These are phyloP conservation scores for Chiroxiphia lanceolata DNA, from an alignment of 2,797 vertebrate species.

Conservation along the genomic window DNA sequence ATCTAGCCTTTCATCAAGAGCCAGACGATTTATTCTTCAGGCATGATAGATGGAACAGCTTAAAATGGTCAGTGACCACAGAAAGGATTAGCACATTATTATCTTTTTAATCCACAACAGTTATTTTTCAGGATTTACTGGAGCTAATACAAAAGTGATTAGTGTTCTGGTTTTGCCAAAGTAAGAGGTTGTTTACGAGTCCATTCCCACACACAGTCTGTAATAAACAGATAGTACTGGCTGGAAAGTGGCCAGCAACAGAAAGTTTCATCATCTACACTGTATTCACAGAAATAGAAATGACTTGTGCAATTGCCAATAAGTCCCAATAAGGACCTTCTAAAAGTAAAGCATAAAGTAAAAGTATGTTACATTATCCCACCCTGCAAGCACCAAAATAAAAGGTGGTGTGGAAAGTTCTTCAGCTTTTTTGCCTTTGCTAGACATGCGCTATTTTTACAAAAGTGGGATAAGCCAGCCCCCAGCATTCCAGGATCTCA, in stretches of 20 bases:
- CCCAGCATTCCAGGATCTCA: conserved; percentile 18
- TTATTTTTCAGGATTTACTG: conserved; percentile 56
- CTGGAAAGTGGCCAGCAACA: background rate
- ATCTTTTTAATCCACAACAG: conserved; percentile 62
- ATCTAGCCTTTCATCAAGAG: conserved; percentile 34
- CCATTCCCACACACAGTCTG: conserved; percentile 10
- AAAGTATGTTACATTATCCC: background rate
- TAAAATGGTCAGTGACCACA: conserved; percentile 61
- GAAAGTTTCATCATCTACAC: conserved; percentile 3
- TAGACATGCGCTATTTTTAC: conserved; percentile 31
- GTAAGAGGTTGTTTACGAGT: conserved; percentile 40
- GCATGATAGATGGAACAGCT: conserved; percentile 40
- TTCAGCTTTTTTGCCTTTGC: background rate
- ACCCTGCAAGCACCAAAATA: background rate
- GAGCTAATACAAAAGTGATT: conserved; percentile 65
- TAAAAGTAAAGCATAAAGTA: background rate
- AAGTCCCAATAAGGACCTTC: background rate
- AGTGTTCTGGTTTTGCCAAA: conserved; percentile 27
- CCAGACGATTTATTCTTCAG: conserved; percentile 48
- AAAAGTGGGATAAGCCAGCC: background rate
- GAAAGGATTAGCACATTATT: conserved; percentile 61
- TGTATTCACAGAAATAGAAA: conserved; percentile 1
- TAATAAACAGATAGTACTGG: conserved; percentile 27
- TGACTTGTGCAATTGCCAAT: background rate
- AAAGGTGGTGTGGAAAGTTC: background rate